Base-by-base conservation (phyloP, 2,113 vertebrate species). In the Pomatostomus ruficeps region DNA sequence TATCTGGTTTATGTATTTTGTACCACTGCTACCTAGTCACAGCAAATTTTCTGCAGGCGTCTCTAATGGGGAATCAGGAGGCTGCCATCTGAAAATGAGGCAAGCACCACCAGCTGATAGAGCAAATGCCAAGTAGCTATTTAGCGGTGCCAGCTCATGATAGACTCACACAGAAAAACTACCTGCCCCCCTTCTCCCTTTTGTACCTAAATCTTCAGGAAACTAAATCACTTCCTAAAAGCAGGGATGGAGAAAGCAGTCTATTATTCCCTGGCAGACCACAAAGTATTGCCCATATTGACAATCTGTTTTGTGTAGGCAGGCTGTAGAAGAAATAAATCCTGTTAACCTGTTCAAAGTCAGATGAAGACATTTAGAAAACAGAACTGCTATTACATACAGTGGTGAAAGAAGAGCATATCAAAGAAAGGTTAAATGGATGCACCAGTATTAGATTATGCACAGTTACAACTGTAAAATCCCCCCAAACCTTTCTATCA, bases 271-370 rank as follows among this genome's bases (percentile, higher is more conserved):
- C 59, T 45, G 59, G 83, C 80, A 92, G 57, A 84, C 52, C 65
- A 80, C 84, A 94, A 95, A 59, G 72, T 79, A 93, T 85, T 92
- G 77, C 73, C 54, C 58, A 57, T 88, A 92, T 78, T 94, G 91
- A 96, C 88, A 96, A 67, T 70, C 73, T 70, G 33, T 94, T 97
- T 95, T 95, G 85, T 72, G 77, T 81, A 71, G 87, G 65, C 35
- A 95, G 68, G 67, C 55, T 88, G 78, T 45, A 88, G 87, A 81
- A 81, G 80, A 83, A 90, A 65, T 94, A 94, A 95, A 97, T 95
- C 83, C 84, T 96, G 88, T 95, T 96, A 97, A 94, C 51, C 73
- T 89, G 87, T 36, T 82, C 89, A 96, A 98, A 97, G 94, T 94
- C 96, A 97, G 97, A 97, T 94, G 49, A 95, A 95, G 87, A 88